phyloP scores from a whole-genome alignment of 2,888 invertebrate genomes.

The Aphodius granarius region DNA sequence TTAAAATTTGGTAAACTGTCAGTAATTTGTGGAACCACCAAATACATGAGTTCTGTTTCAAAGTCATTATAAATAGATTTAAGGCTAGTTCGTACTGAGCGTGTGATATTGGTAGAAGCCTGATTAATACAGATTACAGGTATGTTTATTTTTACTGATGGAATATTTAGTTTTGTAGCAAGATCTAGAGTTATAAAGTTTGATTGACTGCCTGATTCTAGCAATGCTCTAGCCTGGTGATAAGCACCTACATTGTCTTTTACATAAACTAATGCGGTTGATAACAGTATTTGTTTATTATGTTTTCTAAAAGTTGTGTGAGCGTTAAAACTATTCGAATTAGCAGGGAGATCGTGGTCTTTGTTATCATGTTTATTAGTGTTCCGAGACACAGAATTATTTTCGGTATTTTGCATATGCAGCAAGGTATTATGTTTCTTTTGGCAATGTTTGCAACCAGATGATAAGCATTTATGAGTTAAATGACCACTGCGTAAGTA shows the following conservation, averaged over 20 bases:
- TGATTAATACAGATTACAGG: constrained; percentile 1
- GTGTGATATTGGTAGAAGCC: background rate
- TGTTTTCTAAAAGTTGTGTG: background rate
- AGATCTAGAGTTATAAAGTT: constrained; percentile 27
- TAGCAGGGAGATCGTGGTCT: background rate
- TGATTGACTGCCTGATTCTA: constrained; percentile 33
- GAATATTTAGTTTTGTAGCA: background rate
- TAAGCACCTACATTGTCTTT: constrained; percentile 19
- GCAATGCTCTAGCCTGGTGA: constrained; percentile 26
- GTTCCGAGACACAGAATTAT: background rate
- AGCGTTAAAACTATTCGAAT: background rate
- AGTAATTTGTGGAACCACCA: constrained; percentile 7
- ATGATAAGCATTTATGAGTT: background rate
- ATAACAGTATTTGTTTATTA: background rate
- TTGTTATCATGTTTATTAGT: background rate
- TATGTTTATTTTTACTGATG: background rate
- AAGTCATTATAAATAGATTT: background rate
- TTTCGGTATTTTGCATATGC: constrained; percentile 10
- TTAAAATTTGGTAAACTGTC: constrained; percentile 3
- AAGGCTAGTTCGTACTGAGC: background rate
- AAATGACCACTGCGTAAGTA: constrained; percentile 8
- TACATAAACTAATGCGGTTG: constrained; percentile 29
- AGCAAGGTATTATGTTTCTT: constrained; percentile 3
- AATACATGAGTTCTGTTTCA: background rate
- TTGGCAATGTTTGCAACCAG: constrained; percentile 6